These are phyloP conservation scores for Rhagoletis zephyria DNA, from an alignment of 1,140 invertebrate genomes.

Conservation along the genomic window DNA sequence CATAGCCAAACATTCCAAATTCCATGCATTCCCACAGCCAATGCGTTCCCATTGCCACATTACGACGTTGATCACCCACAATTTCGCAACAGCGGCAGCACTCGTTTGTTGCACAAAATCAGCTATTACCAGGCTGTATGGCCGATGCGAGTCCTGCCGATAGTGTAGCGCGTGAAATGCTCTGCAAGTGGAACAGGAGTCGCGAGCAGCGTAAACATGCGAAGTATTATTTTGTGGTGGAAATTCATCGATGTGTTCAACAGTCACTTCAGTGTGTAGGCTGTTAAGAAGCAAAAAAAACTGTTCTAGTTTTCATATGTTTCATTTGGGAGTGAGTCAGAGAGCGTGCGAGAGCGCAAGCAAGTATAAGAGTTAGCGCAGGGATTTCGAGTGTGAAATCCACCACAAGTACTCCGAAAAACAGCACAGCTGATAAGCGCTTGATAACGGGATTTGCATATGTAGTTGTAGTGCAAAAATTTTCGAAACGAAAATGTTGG, in stretches of 20 bases:
- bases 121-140: not conserved
- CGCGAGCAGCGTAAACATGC: not conserved
- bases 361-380: not conserved
- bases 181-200: not conserved
- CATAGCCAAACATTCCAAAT: not conserved
- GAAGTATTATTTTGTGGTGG: not conserved
- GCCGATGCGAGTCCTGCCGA: constrained; percentile 7
- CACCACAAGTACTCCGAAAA: not conserved
- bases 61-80: not conserved
- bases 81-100: not conserved
- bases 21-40: not conserved
- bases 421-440: constrained; percentile 20
- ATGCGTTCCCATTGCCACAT: not conserved
- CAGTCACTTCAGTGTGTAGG: not conserved
- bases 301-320: not conserved
- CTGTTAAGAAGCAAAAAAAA: not conserved
- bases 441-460: not conserved
- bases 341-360: not conserved
- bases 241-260: not conserved
- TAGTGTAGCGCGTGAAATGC: not conserved
- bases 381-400: not conserved
- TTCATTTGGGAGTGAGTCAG: not conserved
- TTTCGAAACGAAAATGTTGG: not conserved
- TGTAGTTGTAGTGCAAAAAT: not conserved
- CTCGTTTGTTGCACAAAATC: constrained; percentile 29